These are phyloP conservation scores for Knipowitschia caucasica DNA, from an alignment of 2,797 vertebrate genomes.

Conservation along the genomic window DNA sequence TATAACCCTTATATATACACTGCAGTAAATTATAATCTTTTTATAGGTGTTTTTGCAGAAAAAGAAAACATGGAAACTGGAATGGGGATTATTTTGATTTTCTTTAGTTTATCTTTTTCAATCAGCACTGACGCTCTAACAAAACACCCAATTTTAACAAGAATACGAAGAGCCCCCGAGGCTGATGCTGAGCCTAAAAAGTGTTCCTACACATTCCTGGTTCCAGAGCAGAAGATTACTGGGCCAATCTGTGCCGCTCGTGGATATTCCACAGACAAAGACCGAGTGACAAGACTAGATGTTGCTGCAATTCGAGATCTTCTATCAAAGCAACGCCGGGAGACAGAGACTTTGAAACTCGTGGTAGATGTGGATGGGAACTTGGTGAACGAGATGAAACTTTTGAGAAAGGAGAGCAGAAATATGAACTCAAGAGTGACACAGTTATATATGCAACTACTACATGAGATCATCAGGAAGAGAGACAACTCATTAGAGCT, in stretches of 20 bases:
- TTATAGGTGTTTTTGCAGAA: constrained; percentile 45
- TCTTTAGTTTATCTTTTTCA: constrained; percentile 75
- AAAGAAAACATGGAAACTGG: constrained; percentile 76
- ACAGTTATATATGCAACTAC: constrained; percentile 96
- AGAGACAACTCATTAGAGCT: constrained; percentile 95
- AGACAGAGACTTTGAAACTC: constrained; percentile 90
- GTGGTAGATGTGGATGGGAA: constrained; percentile 95
- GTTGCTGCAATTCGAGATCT: constrained; percentile 88
- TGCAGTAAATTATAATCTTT: neutral
- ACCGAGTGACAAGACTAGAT: constrained; percentile 88
- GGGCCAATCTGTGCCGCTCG: constrained; percentile 92
- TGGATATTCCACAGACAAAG: constrained; percentile 78
- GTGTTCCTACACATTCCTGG: constrained; percentile 94
- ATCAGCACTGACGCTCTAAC: constrained; percentile 53
- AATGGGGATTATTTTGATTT: constrained; percentile 74
- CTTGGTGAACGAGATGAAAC: constrained; percentile 95
- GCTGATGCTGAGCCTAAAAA: constrained; percentile 71
- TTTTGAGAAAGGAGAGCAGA: constrained; percentile 94
- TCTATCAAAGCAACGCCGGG: constrained; percentile 86
- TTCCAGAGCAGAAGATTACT: constrained; percentile 95
- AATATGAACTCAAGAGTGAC: constrained; percentile 99
- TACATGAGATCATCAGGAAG: constrained; percentile 97
- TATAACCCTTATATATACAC: neutral
- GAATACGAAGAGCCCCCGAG: constrained; percentile 66
- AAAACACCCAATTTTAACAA: constrained; percentile 70